Base-by-base conservation (phyloP, 2,888 invertebrate species). In the Isoperla grammatica region DNA sequence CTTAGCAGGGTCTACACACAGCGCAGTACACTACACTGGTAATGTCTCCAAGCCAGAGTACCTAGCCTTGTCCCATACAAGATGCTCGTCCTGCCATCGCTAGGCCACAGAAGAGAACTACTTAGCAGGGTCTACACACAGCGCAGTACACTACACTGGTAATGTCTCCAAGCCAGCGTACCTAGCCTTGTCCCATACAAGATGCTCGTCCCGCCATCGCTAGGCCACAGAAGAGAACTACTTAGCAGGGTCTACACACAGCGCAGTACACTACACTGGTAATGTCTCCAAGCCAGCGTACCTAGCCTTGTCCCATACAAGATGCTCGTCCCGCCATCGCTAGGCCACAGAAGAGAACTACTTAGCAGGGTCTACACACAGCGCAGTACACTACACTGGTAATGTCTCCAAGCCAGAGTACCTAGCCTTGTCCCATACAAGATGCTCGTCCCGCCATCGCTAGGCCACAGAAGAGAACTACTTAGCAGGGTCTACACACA, bases 31-130 rank as follows among this genome's bases (percentile, higher is more conserved):
- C n/a, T n/a, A n/a, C n/a, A n/a, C n/a, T 85, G 15, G 82, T 81
- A 13, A 89, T 73, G 67, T 78, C 3, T 77, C 74, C 19, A 90
- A 78, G 56, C 79, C 79, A 11, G 82, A 83, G 69, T 84, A 88
- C 5, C 87, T 79, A 2, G 74, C 73, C 0, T 87, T 84, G 53
- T 81, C 79, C 91, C 91, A 92, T 13, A 72, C 76, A 15, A 92
- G 75, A 71, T 84, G 83, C 65, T 84, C 82, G 69, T 92, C 90
- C 50, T 69, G 72, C 86, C 87, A 87, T 63, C 71, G 72, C 85
- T 86, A 67, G 53, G 65, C 64, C 57, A 43, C 60, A 62, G 49
- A 45, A 48, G 37, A 72, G 72, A n/a, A 40, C 49, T 55, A 5
- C 5, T 40, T 5, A 13, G 12, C 4, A 13, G 4, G n/a, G 15